Percentiles rank a stretch among this genome's conserved stretches.
phyloP scores from a whole-genome alignment of 2,797 vertebrate species.

The Nannoperca australis region DNA sequence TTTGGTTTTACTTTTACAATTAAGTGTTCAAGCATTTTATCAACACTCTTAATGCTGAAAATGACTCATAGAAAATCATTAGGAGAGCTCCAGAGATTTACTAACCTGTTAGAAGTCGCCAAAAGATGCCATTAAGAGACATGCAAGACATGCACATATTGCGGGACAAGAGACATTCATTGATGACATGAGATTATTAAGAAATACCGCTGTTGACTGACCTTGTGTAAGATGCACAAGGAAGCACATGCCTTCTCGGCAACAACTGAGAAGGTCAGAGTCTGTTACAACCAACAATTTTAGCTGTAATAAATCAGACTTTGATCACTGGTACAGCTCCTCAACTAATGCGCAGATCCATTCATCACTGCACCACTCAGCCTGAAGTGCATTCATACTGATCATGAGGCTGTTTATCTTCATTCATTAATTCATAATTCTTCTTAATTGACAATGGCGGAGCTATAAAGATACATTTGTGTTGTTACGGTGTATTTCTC shows the following conservation, averaged over 20 bases:
- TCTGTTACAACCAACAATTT: neutral
- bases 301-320: neutral
- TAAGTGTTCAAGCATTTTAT: neutral
- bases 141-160: no score
- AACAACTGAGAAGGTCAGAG: neutral
- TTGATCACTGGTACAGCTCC: neutral
- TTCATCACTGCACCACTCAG: neutral
- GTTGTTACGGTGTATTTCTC: neutral
- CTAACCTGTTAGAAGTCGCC: neutral
- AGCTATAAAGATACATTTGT: neutral
- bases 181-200: neutral
- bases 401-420: neutral
- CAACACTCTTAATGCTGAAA: neutral
- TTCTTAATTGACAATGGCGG: neutral
- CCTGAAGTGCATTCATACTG: neutral
- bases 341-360: neutral
- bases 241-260: neutral
- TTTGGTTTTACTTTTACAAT: neutral
- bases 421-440: neutral
- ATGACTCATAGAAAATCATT: neutral
- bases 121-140: neutral
- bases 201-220: neutral
- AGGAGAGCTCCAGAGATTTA: neutral
- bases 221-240: neutral
- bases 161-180: neutral